Evolutionary conservation across 2,888 invertebrate genomes (phyloP), one percentile per base, ranked within the genome.

Genomic region (Eupithecia dodoneata): DNA sequence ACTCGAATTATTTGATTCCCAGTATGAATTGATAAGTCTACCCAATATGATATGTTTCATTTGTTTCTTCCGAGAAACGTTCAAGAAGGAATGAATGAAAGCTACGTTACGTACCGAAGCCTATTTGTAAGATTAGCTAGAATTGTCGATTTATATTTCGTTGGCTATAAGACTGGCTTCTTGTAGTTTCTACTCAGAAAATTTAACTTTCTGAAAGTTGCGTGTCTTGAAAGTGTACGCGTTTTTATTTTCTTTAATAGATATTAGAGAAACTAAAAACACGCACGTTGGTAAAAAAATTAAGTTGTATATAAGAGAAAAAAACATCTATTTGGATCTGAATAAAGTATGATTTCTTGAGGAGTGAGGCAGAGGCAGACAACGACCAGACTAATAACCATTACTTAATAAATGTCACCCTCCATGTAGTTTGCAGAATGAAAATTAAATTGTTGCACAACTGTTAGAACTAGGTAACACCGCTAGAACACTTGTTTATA

Each of bases 401-500:
- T 2, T 30, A 63, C 30, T 10, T 10, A 63, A 63, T 63, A 63
- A 63, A 63, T 30, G 59, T 59, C 9, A 7, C n/a, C n/a, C 52
- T 55, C 59, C 59, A 18, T 59, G 30, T 63, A 10, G 63, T 63
- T 63, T 63, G 63, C 63, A 44, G 18, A 70, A 49, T 70, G 13
- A n/a, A 70, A 47, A 49, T 18, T 18, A 70, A 47, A 70, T 70
- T 47, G 47, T 70, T 18, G 45, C 70, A 70, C 70, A 70, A 70
- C 70, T 30, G 45, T 18, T 70, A 47, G 47, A 69, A 44, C 3
- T 42, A 42, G 42, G 47, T 30, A 71, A 66, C 15, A 42, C 63
- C 4, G 63, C 18, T 44, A 59, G 15, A 76, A 76, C 80, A 81
- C 76, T 72, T 82, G 83, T 87, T 89, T 87, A 88, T 47, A 5